phyloP scores from a whole-genome alignment of 2,888 invertebrate species.

The Orthosia cruda region DNA sequence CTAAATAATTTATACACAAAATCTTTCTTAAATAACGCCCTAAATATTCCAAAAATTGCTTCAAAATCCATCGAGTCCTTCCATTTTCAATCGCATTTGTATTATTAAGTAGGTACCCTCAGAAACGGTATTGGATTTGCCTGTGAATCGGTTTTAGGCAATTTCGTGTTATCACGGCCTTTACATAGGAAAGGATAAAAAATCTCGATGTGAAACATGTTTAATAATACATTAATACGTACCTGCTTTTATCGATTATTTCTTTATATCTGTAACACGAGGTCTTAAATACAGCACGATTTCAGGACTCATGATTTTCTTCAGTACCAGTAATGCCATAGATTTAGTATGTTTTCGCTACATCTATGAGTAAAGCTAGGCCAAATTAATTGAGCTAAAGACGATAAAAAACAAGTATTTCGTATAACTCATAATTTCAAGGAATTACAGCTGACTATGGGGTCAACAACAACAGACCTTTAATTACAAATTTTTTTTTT shows the following conservation, averaged over 20 bases:
- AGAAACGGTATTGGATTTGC: conserved; percentile 38
- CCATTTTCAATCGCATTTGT: conserved; percentile 54
- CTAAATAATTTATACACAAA: conserved; percentile 57
- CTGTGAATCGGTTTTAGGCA: conserved; percentile 18
- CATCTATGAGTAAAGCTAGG: no score
- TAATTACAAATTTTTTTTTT: not conserved
- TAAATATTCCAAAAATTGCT: conserved; percentile 55
- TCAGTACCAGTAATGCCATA: not conserved
- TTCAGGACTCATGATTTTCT: not conserved
- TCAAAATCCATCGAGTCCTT: conserved; percentile 48
- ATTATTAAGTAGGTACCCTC: conserved; percentile 57
- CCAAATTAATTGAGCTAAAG: not conserved
- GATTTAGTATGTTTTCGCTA: no score
- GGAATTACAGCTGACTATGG: not conserved
- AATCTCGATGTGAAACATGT: not conserved
- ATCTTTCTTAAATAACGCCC: conserved; percentile 40
- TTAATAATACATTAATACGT: not conserved
- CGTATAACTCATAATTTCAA: not conserved
- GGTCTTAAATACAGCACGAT: not conserved
- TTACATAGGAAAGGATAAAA: conserved; percentile 28
- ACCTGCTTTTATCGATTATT: not conserved
- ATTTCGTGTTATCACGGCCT: conserved; percentile 50
- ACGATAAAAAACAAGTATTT: not conserved
- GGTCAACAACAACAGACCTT: not conserved
- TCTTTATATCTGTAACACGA: not conserved